Base-by-base conservation (phyloP, 2,888 invertebrate species). In the Axea sp. region DNA sequence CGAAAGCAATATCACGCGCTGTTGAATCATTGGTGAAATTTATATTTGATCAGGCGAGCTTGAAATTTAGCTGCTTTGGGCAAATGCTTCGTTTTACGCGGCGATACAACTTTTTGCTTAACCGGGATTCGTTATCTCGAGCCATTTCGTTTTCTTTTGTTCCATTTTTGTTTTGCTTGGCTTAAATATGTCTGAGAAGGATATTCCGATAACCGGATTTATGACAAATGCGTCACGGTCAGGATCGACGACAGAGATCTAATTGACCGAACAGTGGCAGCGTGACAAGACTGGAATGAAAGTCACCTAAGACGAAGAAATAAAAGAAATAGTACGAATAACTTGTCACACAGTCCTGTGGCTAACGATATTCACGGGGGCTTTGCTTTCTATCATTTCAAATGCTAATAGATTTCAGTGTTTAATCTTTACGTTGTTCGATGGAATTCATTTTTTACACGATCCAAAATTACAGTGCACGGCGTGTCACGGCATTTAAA, bases 211-310 rank as follows among this genome's bases (percentile, higher is more conserved):
- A 75, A 75, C 75, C 71, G 75, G 75, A 75, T 75, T 75, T 71
- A 71, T 71, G 71, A 69, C 71, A 71, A 71, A 71, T 65, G 75
- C 75, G 75, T 75, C 75, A 75, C 51, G 71, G 71, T 75, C 71
- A 75, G 71, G 71, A 75, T 71, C 75, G 71, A 57, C 71, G 59
- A 65, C 57, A 33, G 74, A 28, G 69, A 74, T 74, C 69, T 69
- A 74, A 74, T 74, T 74, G 74, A 74, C 65, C 47, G 69, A 74
- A 74, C 64, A 59, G 68, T 73, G 55, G 55, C 68, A 64, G 68
- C 37, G 30, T 28, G 60, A 41, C 62, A 30, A 35, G 68, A 73
- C 57, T 73, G 64, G 57, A 68, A 74, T 69, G 73, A 69, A 69
- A 69, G 69, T 74, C 57, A 53, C 68, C 73, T 37, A 59, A 59